Base-by-base conservation (phyloP, 2,113 vertebrate genomes). In the Pedetes capensis region DNA sequence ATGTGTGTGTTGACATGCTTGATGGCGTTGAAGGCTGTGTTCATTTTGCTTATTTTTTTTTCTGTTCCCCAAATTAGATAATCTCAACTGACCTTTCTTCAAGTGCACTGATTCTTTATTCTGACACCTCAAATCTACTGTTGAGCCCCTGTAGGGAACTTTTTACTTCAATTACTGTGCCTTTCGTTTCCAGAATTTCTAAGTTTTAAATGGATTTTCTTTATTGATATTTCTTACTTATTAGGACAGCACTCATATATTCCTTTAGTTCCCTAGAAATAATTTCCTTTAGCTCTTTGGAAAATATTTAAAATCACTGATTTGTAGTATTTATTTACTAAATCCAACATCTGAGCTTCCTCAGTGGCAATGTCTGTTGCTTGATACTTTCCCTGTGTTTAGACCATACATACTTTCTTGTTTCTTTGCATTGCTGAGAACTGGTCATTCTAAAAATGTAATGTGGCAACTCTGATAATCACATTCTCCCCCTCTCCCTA, bases 171-270 rank as follows among this genome's bases (percentile, higher is more conserved):
- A 18, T 42, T 87, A 81, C 55, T 78, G 23, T 57, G 64, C 39
- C 72, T 96, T 91, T 87, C 79, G 49, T 69, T 72, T 90, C 53
- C 37, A 86, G 22, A 83, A 83, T 83, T 89, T 71, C 20, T 87
- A 71, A 53, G n/a, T n/a, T n/a, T n/a, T 59, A 51, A 80, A 51
- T n/a, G n/a, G 34, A 72, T 87, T 47, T 32, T 86, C n/a, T 83
- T 91, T 87, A 59, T 68, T 88, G 44, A 87, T 79, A 82, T 34
- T 74, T 32, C 81, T 16, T 83, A 71, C 57, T 57, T 84, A 53
- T 91, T 78, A 84, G 55, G 68, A 89, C 16, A 61, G 9, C 13
- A 79, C 27, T 91, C 37, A 89, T 87, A 49, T 9, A 61, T 71
- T 84, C 3, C 5, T 39, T 92, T 93, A 63, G 27, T 79, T 91